Conservation (phyloP, 2,888 invertebrate species). For the Tridacna gigas region DNA sequence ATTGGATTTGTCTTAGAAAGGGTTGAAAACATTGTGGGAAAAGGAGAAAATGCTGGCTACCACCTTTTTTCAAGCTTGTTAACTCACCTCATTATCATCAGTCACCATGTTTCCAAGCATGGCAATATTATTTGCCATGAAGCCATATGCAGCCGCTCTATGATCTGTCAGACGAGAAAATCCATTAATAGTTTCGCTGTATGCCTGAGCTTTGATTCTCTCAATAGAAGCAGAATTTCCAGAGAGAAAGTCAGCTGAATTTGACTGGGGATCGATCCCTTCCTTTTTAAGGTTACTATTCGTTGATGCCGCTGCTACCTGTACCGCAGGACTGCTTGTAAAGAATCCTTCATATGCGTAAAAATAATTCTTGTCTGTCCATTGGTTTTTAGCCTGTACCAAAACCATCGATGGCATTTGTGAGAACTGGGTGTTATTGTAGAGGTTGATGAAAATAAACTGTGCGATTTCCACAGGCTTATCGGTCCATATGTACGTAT, state of each 20-base stretch:
- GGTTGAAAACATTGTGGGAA: too few species aligned
- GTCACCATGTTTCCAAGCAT: slow-evolving; percentile 9
- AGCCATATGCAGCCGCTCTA: not conserved
- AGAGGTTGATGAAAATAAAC: slow-evolving; percentile 44
- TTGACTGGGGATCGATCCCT: not conserved
- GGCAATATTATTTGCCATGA: slow-evolving; percentile 16
- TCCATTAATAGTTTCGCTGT: not conserved
- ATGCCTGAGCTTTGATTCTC: not conserved
- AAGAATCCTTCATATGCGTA: not conserved
- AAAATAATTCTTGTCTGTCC: not conserved
- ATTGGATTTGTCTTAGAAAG: too few species aligned
- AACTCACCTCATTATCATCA: not conserved
- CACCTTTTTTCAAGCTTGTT: not conserved
- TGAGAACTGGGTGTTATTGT: slow-evolving; percentile 24
- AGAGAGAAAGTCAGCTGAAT: not conserved
- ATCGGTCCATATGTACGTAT: slow-evolving; percentile 35
- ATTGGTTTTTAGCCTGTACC: slow-evolving; percentile 37
- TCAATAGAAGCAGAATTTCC: not conserved
- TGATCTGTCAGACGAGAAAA: not conserved
- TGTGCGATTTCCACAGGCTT: slow-evolving; percentile 45
- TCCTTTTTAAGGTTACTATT: not conserved
- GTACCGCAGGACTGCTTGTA: not conserved
- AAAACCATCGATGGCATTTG: slow-evolving; percentile 42
- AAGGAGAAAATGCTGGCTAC: too few species aligned
- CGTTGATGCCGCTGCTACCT: not conserved